Evolutionary conservation across 2,113 vertebrate genomes (phyloP).

Genomic region (Leucoraja erinaceus): DNA sequence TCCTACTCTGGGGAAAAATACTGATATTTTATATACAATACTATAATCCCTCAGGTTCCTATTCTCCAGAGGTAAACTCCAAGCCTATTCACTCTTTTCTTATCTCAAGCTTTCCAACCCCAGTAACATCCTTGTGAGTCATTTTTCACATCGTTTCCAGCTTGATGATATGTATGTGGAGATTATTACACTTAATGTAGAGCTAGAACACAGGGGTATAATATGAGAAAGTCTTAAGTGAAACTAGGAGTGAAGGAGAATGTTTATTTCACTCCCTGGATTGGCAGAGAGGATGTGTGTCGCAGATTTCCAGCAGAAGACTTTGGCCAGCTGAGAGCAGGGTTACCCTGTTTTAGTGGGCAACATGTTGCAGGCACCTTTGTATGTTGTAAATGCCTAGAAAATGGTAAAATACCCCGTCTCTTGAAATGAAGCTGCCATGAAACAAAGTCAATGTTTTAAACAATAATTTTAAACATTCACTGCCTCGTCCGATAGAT

Average conservation of each 20-base stretch:
- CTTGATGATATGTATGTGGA: neutral
- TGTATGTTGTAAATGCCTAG: neutral
- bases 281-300: no score
- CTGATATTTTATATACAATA: no score
- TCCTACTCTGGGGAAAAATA: no score
- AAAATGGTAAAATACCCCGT: neutral
- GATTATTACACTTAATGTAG: neutral
- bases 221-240: neutral
- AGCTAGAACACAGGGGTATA: neutral
- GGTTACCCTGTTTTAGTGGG: neutral
- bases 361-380: neutral
- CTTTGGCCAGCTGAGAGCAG: neutral
- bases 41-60: no score
- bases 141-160: no score
- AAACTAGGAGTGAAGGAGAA: neutral
- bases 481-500: neutral
- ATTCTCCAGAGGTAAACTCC: no score
- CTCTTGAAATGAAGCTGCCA: neutral
- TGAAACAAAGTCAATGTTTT: neutral
- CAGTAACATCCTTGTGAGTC: no score
- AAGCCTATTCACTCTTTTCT: no score
- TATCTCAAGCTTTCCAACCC: no score
- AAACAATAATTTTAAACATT: slow-evolving; percentile 14
- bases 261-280: neutral
- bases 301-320: no score